Conservation (phyloP, 2,888 invertebrate genomes). For the Tipula vernalis region DNA sequence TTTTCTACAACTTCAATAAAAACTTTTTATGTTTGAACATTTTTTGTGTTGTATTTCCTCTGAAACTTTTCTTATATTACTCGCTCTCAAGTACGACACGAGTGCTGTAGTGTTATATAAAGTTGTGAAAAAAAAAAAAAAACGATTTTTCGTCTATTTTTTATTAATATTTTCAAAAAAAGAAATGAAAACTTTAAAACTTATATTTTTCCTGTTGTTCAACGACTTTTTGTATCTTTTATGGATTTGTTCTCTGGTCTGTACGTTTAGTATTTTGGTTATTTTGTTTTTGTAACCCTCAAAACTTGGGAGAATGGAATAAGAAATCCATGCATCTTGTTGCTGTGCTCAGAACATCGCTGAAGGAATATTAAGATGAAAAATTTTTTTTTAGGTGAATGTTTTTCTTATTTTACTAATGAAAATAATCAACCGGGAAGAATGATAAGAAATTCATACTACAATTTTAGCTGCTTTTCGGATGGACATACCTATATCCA, state of each 20-base stretch:
- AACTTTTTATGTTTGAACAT: neutral
- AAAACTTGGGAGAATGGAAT: neutral
- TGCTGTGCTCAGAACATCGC: no score
- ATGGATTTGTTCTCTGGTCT: neutral
- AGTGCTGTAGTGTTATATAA: neutral
- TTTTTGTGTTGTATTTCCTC: neutral
- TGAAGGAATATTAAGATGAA: no score
- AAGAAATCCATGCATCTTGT: no score
- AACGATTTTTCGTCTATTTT: neutral
- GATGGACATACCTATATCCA: no score
- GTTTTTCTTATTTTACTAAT: no score
- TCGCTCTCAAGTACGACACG: neutral
- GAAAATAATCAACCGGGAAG: no score
- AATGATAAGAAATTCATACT: no score
- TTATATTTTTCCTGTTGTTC: neutral
- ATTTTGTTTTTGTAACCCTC: neutral
- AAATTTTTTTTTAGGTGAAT: no score
- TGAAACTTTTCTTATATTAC: neutral
- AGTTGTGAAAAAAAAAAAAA: neutral
- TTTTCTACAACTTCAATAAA: neutral
- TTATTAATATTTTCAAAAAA: neutral
- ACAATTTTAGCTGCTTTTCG: no score
- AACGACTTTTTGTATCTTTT: neutral
- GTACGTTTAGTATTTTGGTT: neutral
- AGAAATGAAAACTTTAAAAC: neutral